Evolutionary conservation across 2,888 invertebrate genomes (phyloP).

Genomic region (Mayetiola destructor): DNA sequence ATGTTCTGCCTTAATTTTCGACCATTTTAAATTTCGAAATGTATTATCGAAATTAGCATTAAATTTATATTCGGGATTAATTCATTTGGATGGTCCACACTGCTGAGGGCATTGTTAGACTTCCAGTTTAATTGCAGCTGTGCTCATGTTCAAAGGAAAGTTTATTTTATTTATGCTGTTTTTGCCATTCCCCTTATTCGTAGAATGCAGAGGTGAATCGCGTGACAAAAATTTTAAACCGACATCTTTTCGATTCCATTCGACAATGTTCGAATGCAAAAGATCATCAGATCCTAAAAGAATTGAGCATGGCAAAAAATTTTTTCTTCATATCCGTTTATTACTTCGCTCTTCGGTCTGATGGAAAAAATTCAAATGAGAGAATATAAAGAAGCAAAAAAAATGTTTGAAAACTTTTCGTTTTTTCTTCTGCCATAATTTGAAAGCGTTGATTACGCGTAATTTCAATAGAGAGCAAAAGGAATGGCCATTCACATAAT

Average conservation of each 20-base stretch:
- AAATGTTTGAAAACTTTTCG: background rate
- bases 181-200: background rate
- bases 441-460: background rate
- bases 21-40: too few relatives aligned
- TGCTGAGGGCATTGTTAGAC: constrained; percentile 4
- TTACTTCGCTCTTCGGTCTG: too few relatives aligned
- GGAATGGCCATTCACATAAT: background rate
- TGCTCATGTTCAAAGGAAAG: constrained; percentile 2
- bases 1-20: too few relatives aligned
- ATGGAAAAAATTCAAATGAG: too few relatives aligned
- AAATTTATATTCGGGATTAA: too few relatives aligned
- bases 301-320: background rate
- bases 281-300: background rate
- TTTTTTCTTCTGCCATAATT: constrained; percentile 10
- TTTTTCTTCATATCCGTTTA: too few relatives aligned
- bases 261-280: background rate
- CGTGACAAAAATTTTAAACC: constrained; percentile 8
- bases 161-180: too few relatives aligned
- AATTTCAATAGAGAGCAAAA: background rate
- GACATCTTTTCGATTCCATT: background rate
- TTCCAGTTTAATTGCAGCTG: constrained; percentile 12
- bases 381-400: too few relatives aligned
- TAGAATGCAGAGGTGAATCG: background rate
- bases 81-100: background rate
- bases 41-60: too few relatives aligned